Conservation (phyloP, 2,888 invertebrate genomes). For the Tinea trinotella region DNA sequence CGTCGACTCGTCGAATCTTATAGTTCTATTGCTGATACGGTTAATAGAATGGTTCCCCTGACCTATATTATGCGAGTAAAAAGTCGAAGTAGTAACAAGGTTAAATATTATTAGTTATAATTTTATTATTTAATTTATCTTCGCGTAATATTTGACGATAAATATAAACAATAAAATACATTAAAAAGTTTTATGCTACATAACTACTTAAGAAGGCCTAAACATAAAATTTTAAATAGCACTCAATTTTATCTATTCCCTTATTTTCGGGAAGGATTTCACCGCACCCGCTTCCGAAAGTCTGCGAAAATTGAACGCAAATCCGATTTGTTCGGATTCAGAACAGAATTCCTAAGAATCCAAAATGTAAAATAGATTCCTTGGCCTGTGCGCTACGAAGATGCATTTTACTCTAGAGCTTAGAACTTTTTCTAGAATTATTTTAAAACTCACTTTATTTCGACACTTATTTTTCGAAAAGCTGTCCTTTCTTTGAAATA, state of each 20-base stretch:
- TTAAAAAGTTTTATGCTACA: too few species aligned
- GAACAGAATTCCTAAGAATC: conserved; percentile 34
- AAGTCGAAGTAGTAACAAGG: too few species aligned
- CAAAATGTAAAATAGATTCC: conserved; percentile 2
- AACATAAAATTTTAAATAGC: background rate
- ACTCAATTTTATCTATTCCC: background rate
- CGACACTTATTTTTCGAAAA: background rate
- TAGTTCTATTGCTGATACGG: too few species aligned
- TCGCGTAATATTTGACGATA: too few species aligned
- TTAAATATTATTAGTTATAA: too few species aligned
- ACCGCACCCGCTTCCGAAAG: conserved; percentile 46
- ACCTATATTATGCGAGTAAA: too few species aligned
- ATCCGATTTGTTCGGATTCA: conserved; percentile 58
- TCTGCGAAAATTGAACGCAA: conserved; percentile 65
- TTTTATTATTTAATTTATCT: too few species aligned
- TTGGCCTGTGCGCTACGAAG: background rate
- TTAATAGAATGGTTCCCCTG: too few species aligned
- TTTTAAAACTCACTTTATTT: background rate
- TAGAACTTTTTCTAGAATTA: background rate
- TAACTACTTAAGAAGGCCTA: too few species aligned
- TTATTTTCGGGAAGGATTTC: conserved; percentile 47
- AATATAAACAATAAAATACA: too few species aligned
- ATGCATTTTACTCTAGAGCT: conserved; percentile 7
- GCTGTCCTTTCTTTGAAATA: too few species aligned
- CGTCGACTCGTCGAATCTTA: too few species aligned